Evolutionary conservation across 2,113 vertebrate species (phyloP).

Genomic region (Syrrhaptes paradoxus): DNA sequence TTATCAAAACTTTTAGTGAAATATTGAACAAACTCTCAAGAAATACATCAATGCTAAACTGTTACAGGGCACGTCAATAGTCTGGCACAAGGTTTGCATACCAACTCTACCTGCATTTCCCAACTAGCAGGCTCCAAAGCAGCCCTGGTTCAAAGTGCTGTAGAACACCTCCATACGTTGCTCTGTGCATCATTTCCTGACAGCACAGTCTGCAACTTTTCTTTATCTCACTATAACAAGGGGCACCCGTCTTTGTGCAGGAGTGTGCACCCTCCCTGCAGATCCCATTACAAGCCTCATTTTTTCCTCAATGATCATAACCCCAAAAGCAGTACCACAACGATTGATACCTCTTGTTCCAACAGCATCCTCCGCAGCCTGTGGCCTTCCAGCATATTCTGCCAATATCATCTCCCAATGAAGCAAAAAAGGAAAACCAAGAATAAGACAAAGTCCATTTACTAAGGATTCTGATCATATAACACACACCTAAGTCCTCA

Average conservation of each 20-base stretch:
- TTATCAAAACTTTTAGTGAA: neutral
- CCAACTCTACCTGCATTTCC: neutral
- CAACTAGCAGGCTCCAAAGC: neutral
- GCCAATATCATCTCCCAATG: neutral
- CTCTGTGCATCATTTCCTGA: neutral
- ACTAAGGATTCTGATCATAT: too few relatives aligned
- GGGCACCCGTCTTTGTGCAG: neutral
- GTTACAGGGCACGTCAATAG: neutral
- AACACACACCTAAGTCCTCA: neutral
- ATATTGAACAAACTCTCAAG: slow-evolving; percentile 9
- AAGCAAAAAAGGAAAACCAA: neutral
- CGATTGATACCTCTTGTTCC: neutral
- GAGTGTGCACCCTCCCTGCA: neutral
- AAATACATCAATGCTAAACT: neutral
- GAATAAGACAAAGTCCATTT: neutral
- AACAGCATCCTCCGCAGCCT: neutral
- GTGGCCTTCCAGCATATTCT: neutral
- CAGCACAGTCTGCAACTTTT: neutral
- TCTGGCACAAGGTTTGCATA: neutral
- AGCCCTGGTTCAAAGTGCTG: neutral
- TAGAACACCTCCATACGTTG: neutral
- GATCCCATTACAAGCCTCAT: neutral
- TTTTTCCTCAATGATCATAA: neutral
- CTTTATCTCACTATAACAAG: neutral
- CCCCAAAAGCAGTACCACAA: neutral